Conservation (phyloP, 2,888 invertebrate species). For the Drosophila sordidula region DNA sequence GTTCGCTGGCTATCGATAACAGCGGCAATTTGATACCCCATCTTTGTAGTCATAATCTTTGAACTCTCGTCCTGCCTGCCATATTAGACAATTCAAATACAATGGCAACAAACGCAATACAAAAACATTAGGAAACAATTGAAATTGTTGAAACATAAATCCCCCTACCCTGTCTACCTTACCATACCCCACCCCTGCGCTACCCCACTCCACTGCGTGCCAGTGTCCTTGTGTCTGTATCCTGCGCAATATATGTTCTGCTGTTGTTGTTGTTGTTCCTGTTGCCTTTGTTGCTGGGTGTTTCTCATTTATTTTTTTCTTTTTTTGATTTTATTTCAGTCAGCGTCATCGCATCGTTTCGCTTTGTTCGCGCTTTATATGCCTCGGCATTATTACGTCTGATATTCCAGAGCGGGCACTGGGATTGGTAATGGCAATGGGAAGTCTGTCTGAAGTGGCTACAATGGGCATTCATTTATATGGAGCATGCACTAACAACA, state of each 20-base stretch:
- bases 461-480: constrained; percentile 65
- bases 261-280: constrained; percentile 50
- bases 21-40: constrained; percentile 63
- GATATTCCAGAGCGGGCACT: constrained; percentile 49
- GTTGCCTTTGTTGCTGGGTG: constrained; percentile 52
- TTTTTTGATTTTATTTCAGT: constrained; percentile 43
- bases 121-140: constrained; percentile 76
- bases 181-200: constrained; percentile 27
- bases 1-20: constrained; percentile 46
- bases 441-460: constrained; percentile 47
- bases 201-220: constrained; percentile 22
- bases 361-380: constrained; percentile 67
- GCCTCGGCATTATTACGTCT: constrained; percentile 72
- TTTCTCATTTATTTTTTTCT: constrained; percentile 10
- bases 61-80: constrained; percentile 63
- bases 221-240: constrained; percentile 57
- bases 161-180: constrained; percentile 36
- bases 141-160: constrained; percentile 76
- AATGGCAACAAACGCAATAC: constrained; percentile 70
- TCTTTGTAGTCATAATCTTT: constrained; percentile 64
- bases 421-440: constrained; percentile 28
- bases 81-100: constrained; percentile 65
- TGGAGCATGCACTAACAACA: constrained; percentile 62
- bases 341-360: constrained; percentile 63
- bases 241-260: constrained; percentile 68